These are phyloP conservation scores for Thunnus maccoyii DNA, from an alignment of 2,113 vertebrate genomes.

Conservation along the genomic window DNA sequence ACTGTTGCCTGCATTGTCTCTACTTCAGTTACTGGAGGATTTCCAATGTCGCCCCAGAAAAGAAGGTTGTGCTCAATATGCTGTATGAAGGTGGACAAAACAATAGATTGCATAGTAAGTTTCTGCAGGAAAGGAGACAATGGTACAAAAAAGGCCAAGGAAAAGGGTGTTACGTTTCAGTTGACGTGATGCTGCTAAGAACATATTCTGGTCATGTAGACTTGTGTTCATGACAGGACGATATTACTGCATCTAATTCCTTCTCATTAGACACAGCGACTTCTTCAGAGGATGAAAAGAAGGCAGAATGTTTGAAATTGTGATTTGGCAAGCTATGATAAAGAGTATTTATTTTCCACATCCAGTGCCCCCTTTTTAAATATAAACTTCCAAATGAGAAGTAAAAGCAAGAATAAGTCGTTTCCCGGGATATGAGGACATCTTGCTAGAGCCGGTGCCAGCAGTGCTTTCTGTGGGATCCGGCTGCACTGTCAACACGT, in stretches of 20 bases:
- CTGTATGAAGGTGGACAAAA: background rate
- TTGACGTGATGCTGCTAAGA: background rate
- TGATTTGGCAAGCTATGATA: slow-evolving; percentile 45
- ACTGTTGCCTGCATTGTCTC: background rate
- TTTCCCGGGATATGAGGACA: slow-evolving; percentile 49
- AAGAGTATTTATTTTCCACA: slow-evolving; percentile 62
- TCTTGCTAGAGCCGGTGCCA: slow-evolving; percentile 29
- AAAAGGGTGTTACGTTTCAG: slow-evolving; percentile 6
- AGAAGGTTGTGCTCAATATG: background rate
- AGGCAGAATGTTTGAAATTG: slow-evolving; percentile 37
- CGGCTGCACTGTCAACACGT: slow-evolving; percentile 61
- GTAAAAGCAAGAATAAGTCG: slow-evolving; percentile 31
- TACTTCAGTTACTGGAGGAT: background rate
- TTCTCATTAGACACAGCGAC: slow-evolving; percentile 64
- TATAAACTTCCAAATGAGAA: slow-evolving; percentile 44
- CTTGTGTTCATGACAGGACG: slow-evolving; percentile 7
- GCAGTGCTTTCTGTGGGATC: slow-evolving; percentile 35
- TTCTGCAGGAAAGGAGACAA: slow-evolving; percentile 20
- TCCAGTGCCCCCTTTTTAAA: slow-evolving; percentile 41
- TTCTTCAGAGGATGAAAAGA: slow-evolving; percentile 38
- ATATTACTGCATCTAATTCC: slow-evolving; percentile 41
- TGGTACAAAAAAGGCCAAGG: background rate
- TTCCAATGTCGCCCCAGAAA: background rate
- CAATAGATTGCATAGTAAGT: background rate
- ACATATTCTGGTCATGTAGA: slow-evolving; percentile 17